Evolutionary conservation across 2,888 invertebrate species (phyloP).

Genomic region (Brachyptera risi): DNA sequence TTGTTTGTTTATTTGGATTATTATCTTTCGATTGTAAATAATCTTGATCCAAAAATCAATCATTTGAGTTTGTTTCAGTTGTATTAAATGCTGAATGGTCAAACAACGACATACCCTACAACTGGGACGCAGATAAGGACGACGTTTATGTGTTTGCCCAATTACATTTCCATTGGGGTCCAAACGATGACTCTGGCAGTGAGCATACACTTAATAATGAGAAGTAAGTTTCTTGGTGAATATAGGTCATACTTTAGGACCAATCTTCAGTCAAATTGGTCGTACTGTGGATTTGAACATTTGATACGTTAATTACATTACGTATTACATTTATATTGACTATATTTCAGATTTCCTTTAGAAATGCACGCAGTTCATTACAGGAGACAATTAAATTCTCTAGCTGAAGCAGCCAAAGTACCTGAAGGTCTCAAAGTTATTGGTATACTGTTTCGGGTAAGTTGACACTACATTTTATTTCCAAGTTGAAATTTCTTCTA

Average conservation of each 20-base stretch:
- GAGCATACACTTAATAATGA: conserved; percentile 29
- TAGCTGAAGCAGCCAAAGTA: conserved; percentile 23
- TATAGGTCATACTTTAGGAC: too few relatives aligned
- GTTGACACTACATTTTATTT: too few relatives aligned
- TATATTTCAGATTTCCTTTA: conserved; percentile 28
- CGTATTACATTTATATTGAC: not conserved
- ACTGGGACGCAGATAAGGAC: conserved; percentile 22
- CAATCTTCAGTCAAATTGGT: not conserved
- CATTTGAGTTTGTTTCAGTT: conserved; percentile 10
- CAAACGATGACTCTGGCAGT: conserved; percentile 28
- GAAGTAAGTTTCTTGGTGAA: not conserved
- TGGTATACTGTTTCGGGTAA: conserved; percentile 30
- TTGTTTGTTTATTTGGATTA: too few relatives aligned
- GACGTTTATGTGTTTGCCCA: conserved; percentile 49
- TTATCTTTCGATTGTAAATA: too few relatives aligned
- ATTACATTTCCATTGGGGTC: conserved; percentile 40
- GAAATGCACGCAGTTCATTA: conserved; percentile 33
- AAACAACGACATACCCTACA: conserved; percentile 19
- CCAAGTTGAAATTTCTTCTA: too few relatives aligned
- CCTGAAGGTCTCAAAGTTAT: conserved; percentile 30
- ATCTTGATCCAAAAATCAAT: too few relatives aligned
- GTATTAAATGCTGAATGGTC: conserved; percentile 22
- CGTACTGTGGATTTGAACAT: not conserved
- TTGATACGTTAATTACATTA: too few relatives aligned
- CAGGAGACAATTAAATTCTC: conserved; percentile 21